Evolutionary conservation across 1,140 invertebrate genomes (phyloP), one percentile per base, ranked within the genome.

Genomic region (Tribolium madens): DNA sequence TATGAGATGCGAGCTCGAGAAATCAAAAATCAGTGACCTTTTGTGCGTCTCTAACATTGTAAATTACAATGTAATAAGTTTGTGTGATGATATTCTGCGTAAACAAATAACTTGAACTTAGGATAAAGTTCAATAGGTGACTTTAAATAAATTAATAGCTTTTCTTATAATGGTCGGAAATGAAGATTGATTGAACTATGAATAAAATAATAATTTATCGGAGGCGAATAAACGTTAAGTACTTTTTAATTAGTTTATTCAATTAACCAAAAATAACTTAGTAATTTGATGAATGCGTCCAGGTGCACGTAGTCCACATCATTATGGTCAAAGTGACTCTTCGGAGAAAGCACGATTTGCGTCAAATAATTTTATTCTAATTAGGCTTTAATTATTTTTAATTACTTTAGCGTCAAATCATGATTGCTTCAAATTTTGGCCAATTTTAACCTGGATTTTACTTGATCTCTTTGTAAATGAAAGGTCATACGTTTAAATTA

Each of bases 91-190:
- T 57, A 57, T 18, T n/a, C 17, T 57, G 52, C 52, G 52, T 57
- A 15, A 57, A 57, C 52, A 57, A 57, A 18, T n/a, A 10, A 42
- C 36, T 42, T 57, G 17, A 57, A 18, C 17, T 21, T 15, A 18
- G 52, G 17, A 57, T 57, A 57, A 57, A 57, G 52, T 57, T 57
- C 52, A 21, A 57, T n/a, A 21, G 52, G 52, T 57, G 17, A 57
- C 52, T 57, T 57, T 57, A 17, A 57, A 57, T n/a, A n/a, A 15
- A 57, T 57, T 18, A 57, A 57, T 42, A 9, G 36, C 36, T 57
- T 57, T 21, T 50, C 48, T 42, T 7, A n/a, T 9, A 42, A 42
- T 42, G 36, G 48, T 50, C 15, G 48, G 14, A 18, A 57, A 18
- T 18, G 52, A 18, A 18, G 10, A 57, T 57, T 57, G 10, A 57